Evolutionary conservation across 2,888 invertebrate genomes (phyloP).

Genomic region (Athripsodes cinereus): DNA sequence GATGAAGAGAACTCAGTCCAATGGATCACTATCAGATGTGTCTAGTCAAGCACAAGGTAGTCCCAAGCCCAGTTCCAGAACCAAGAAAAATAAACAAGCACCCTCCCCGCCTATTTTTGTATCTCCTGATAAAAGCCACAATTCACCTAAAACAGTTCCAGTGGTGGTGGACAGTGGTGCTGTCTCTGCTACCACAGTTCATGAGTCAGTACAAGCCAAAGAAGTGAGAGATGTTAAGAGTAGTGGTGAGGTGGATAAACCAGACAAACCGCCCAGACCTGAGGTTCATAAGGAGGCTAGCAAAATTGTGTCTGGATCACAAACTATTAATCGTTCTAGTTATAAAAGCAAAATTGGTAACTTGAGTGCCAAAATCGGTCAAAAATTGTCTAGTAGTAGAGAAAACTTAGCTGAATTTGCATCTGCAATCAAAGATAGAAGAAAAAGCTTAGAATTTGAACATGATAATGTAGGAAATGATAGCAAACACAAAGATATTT

Average conservation of each 20-base stretch:
- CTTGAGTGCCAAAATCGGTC: conserved; percentile 33
- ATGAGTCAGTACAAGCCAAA: conserved; percentile 36
- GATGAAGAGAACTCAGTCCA: conserved; percentile 58
- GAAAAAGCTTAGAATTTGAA: conserved; percentile 52
- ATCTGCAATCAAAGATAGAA: conserved; percentile 31
- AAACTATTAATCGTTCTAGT: conserved; percentile 56
- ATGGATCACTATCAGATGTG: conserved; percentile 61
- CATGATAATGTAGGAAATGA: conserved; percentile 41
- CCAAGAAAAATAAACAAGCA: conserved; percentile 70
- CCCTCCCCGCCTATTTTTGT: conserved; percentile 61
- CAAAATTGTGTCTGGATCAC: conserved; percentile 48
- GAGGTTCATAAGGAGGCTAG: conserved; percentile 44
- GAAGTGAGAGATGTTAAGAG: conserved; percentile 34
- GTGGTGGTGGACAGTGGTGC: conserved; percentile 20
- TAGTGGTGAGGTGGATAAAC: conserved; percentile 38
- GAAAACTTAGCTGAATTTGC: conserved; percentile 40
- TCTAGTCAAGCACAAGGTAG: conserved; percentile 68
- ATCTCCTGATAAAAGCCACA: conserved; percentile 43
- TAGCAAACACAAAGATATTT: conserved; percentile 32
- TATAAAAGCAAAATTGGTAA: conserved; percentile 42
- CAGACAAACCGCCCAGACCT: conserved; percentile 61
- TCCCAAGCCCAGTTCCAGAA: conserved; percentile 63
- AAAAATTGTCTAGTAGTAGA: conserved; percentile 40
- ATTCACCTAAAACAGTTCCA: conserved; percentile 31
- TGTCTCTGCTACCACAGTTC: conserved; percentile 20